Evolutionary conservation across 2,888 invertebrate genomes (phyloP).

Genomic region (Chloromyia formosa): DNA sequence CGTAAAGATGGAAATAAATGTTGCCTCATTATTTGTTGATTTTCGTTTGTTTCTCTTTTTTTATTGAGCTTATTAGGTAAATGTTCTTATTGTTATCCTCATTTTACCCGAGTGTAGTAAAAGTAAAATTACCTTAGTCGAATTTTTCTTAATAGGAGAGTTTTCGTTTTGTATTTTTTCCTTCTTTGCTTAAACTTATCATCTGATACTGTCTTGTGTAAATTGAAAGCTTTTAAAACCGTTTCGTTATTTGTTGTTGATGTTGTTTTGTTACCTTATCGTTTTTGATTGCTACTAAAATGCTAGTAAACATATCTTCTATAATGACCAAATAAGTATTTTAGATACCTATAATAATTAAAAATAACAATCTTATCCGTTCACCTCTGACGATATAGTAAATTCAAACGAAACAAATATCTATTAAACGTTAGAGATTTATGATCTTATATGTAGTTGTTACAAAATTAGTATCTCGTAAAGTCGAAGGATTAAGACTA

Average conservation of each 20-base stretch:
- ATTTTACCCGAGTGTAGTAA: conserved; percentile 1
- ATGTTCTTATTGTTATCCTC: conserved; percentile 23
- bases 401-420: no score
- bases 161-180: conserved; percentile 34
- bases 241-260: no score
- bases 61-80: conserved; percentile 27
- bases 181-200: conserved; percentile 26
- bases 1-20: no score
- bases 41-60: neutral
- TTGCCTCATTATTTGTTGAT: no score
- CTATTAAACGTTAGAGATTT: no score
- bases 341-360: no score
- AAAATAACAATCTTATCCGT: no score
- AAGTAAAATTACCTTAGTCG: conserved; percentile 1
- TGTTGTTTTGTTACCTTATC: neutral
- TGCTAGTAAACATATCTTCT: neutral
- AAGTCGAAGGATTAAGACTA: no score
- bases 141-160: conserved; percentile 14
- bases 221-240: neutral
- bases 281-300: neutral
- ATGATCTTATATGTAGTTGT: no score
- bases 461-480: no score
- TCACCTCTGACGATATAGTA: no score
- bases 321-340: no score
- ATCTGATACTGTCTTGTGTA: neutral